These are phyloP conservation scores for Eumerus sabulonum DNA, from an alignment of 2,888 invertebrate genomes.

Conservation along the genomic window DNA sequence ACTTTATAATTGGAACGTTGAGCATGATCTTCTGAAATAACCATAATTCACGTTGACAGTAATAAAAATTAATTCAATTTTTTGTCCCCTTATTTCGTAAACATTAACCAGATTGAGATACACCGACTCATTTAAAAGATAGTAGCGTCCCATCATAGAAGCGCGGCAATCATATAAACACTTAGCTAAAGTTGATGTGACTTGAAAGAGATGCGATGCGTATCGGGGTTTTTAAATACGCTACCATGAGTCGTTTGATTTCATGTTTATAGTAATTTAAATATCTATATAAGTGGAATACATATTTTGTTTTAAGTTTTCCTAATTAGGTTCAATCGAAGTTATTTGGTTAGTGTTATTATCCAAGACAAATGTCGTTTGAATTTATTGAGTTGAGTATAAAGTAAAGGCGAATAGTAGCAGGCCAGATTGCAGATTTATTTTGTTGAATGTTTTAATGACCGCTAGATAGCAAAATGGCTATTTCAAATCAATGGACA, in stretches of 20 bases:
- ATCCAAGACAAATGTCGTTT: slow-evolving; percentile 5
- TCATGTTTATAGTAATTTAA: slow-evolving; percentile 8
- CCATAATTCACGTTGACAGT: slow-evolving; percentile 16
- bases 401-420: background rate
- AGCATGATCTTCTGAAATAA: background rate
- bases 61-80: slow-evolving; percentile 22
- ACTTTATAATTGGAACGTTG: slow-evolving; percentile 26
- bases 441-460: slow-evolving; percentile 30
- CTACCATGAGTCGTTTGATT: slow-evolving; percentile 10
- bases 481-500: too few relatives aligned
- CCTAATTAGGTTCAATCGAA: background rate
- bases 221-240: background rate
- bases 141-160: background rate
- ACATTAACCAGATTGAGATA: background rate
- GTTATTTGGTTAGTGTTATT: background rate
- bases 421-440: slow-evolving; percentile 11
- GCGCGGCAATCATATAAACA: too few relatives aligned
- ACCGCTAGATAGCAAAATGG: slow-evolving; percentile 20
- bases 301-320: too few relatives aligned
- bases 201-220: too few relatives aligned
- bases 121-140: slow-evolving; percentile 1
- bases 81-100: background rate
- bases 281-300: slow-evolving; percentile 10
- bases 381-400: slow-evolving; percentile 19
- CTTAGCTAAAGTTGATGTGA: too few relatives aligned